Conservation (phyloP, 2,888 invertebrate species). For the Ptychoptera albimana region DNA sequence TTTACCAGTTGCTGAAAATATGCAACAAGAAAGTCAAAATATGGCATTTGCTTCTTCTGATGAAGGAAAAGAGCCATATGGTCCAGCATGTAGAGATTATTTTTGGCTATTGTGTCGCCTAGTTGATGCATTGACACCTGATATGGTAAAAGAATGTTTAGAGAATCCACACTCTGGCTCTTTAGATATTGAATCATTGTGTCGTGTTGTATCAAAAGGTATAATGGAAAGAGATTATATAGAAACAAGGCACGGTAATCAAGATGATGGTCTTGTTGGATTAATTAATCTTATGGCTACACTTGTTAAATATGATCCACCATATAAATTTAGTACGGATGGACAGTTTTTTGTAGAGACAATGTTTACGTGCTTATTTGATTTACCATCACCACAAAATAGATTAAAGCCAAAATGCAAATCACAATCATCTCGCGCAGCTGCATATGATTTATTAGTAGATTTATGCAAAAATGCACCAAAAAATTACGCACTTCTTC, state of each 20-base stretch:
- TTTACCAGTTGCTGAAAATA: slow-evolving; percentile 68
- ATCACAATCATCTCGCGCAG: slow-evolving; percentile 72
- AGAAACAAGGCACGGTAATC: slow-evolving; percentile 67
- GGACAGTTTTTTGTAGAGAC: slow-evolving; percentile 42
- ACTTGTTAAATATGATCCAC: slow-evolving; percentile 73
- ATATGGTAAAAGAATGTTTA: slow-evolving; percentile 50
- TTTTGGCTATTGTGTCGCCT: slow-evolving; percentile 84
- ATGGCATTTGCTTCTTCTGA: slow-evolving; percentile 45
- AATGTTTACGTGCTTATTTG: slow-evolving; percentile 78
- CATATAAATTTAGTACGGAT: slow-evolving; percentile 65
- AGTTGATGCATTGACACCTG: slow-evolving; percentile 70
- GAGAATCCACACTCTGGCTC: slow-evolving; percentile 37
- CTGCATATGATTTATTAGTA: slow-evolving; percentile 80
- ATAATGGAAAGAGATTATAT: slow-evolving; percentile 64
- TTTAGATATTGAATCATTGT: slow-evolving; percentile 58
- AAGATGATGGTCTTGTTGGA: slow-evolving; percentile 84
- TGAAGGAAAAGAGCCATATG: slow-evolving; percentile 86
- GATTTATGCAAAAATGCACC: slow-evolving; percentile 74
- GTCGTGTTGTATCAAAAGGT: slow-evolving; percentile 55
- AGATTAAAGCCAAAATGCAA: slow-evolving; percentile 87
- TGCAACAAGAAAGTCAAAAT: slow-evolving; percentile 44
- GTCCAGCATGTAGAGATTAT: slow-evolving; percentile 86
- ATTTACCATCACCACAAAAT: slow-evolving; percentile 70
- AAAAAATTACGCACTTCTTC: slow-evolving; percentile 71
- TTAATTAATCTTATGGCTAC: slow-evolving; percentile 75